A percentile compares a stretch with the other conserved stretches of the same genome.
phyloP scores from a whole-genome alignment of 2,797 vertebrate species.

The Trachops cirrhosus region DNA sequence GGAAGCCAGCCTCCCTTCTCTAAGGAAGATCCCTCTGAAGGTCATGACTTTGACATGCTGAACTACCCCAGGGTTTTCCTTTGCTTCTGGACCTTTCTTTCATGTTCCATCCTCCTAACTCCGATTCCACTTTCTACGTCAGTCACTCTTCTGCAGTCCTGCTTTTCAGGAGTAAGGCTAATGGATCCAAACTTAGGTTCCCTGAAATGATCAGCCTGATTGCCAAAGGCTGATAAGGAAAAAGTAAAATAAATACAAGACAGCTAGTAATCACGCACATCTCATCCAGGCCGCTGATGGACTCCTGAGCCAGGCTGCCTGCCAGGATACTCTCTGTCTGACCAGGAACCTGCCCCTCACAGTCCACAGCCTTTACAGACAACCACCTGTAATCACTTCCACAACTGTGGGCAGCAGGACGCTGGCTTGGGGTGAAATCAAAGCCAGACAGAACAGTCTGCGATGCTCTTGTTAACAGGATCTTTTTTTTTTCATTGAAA shows the following conservation, averaged over 20 bases:
- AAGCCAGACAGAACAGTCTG: neutral
- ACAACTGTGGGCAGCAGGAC: neutral
- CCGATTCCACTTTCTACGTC: neutral
- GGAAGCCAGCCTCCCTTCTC: neutral
- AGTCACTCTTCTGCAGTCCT: neutral
- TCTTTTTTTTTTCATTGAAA: neutral
- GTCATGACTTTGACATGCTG: neutral
- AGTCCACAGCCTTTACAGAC: neutral
- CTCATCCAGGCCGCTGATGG: neutral
- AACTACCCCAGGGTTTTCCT: neutral
- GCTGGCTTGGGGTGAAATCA: neutral
- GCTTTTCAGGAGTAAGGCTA: slow-evolving; percentile 18
- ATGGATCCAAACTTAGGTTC: neutral
- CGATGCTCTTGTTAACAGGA: neutral
- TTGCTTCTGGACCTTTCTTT: neutral
- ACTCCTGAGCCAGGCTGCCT: neutral
- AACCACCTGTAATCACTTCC: neutral
- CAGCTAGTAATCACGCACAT: neutral
- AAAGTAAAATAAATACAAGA: slow-evolving; percentile 5
- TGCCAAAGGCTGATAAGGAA: neutral
- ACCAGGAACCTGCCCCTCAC: neutral
- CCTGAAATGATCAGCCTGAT: neutral
- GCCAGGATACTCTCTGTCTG: neutral
- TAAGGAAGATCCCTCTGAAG: neutral
- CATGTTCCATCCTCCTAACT: neutral